Conservation (phyloP, 2,888 invertebrate species). For the Brachypterus glaber region DNA sequence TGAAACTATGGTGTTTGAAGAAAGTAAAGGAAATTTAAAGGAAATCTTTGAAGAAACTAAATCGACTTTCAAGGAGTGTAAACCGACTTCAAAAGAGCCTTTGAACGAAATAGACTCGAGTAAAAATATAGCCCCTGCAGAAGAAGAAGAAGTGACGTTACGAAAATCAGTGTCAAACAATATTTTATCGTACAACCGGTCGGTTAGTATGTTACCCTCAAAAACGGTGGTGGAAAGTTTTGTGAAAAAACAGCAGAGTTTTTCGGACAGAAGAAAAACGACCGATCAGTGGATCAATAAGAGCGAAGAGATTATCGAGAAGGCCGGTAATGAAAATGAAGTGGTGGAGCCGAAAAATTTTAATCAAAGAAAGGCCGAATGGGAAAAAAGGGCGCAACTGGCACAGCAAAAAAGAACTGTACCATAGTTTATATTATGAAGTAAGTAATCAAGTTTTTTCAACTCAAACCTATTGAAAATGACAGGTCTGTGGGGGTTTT, state of each 20-base stretch:
- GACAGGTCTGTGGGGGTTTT: too few species aligned
- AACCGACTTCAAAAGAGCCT: neutral
- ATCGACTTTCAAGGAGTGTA: constrained; percentile 5
- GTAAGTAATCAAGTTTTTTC: too few species aligned
- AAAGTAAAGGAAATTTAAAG: constrained; percentile 18
- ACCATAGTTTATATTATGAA: too few species aligned
- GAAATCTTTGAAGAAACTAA: constrained; percentile 10
- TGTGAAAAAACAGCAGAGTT: constrained; percentile 32
- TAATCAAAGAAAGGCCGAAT: constrained; percentile 64
- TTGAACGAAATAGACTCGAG: constrained; percentile 13
- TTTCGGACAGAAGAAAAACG: constrained; percentile 30
- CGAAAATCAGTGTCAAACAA: constrained; percentile 30
- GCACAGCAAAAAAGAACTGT: constrained; percentile 48
- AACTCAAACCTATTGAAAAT: too few species aligned
- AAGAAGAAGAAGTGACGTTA: constrained; percentile 27
- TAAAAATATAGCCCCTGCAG: constrained; percentile 3
- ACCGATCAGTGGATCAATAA: constrained; percentile 34
- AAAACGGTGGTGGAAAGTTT: constrained; percentile 26
- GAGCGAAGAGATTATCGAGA: constrained; percentile 25
- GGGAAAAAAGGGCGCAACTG: constrained; percentile 69
- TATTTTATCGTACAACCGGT: constrained; percentile 29
- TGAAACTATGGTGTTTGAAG: constrained; percentile 21
- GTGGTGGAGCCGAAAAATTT: constrained; percentile 59
- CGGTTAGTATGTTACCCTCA: constrained; percentile 26
- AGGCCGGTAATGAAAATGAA: constrained; percentile 29